Conservation (phyloP, 2,888 invertebrate genomes). For the Amblyjoppa fuscipennis region DNA sequence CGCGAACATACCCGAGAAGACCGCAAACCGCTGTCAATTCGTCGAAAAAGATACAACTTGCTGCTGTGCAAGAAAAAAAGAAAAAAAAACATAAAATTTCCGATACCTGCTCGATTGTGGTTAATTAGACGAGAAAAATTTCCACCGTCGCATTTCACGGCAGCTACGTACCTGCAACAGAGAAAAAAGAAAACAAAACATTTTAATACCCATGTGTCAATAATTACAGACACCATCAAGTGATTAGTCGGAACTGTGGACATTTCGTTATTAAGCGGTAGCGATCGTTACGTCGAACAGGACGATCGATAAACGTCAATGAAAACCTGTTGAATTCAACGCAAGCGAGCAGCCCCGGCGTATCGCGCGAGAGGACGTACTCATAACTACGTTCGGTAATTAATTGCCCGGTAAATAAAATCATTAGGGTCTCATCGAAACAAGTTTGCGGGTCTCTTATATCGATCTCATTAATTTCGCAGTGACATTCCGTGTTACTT, state of each 20-base stretch:
- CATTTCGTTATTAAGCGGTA: constrained; percentile 9
- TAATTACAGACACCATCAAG: constrained; percentile 20
- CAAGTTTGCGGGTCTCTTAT: not conserved
- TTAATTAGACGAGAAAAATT: constrained; percentile 28
- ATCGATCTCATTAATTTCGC: not conserved
- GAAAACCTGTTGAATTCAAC: constrained; percentile 40
- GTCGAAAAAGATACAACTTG: not conserved
- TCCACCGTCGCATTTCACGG: constrained; percentile 11
- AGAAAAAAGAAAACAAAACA: constrained; percentile 27
- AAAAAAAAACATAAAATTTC: not conserved
- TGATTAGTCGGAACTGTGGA: constrained; percentile 33
- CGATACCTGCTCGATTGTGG: constrained; percentile 42
- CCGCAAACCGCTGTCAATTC: not conserved
- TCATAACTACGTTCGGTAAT: constrained; percentile 10
- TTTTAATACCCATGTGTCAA: not conserved
- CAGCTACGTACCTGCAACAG: constrained; percentile 58
- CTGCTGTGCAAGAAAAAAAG: not conserved
- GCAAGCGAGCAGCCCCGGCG: constrained; percentile 5
- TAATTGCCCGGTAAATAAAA: constrained; percentile 24
- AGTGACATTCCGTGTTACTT: not conserved
- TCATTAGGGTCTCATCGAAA: not conserved
- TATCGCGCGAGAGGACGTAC: constrained; percentile 1
- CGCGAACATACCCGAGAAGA: constrained; percentile 31
- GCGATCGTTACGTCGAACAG: constrained; percentile 38
- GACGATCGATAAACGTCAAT: constrained; percentile 43